phyloP scores from a whole-genome alignment of 2,797 vertebrate species.

The Cirrhinus mrigala region DNA sequence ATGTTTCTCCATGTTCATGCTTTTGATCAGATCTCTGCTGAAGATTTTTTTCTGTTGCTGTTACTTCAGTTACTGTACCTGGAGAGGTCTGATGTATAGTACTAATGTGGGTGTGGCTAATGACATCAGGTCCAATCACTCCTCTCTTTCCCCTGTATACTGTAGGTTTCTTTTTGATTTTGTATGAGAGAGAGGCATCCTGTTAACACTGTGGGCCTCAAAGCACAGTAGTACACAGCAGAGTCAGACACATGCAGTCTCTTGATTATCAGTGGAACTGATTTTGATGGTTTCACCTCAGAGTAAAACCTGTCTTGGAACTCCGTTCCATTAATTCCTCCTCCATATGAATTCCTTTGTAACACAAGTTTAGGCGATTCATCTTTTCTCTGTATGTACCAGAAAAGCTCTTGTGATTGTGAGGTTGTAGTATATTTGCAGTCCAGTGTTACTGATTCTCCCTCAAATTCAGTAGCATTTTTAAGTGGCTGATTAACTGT shows the following conservation, averaged over 20 bases:
- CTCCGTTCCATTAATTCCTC: conserved; percentile 15
- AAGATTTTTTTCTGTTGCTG: background rate
- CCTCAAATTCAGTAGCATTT: conserved; percentile 44
- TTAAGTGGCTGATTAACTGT: conserved; percentile 47
- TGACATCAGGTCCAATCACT: background rate
- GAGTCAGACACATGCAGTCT: too few relatives aligned
- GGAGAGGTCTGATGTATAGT: background rate
- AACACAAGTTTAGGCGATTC: conserved; percentile 13
- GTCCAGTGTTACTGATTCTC: conserved; percentile 38
- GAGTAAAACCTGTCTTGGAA: conserved; percentile 37
- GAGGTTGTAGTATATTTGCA: conserved; percentile 41
- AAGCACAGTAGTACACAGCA: conserved; percentile 38
- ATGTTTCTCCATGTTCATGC: background rate
- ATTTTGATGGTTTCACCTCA: background rate
- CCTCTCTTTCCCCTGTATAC: too few relatives aligned
- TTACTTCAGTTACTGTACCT: too few relatives aligned
- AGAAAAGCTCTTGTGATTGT: conserved; percentile 25
- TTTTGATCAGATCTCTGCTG: background rate
- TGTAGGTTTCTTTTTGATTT: background rate
- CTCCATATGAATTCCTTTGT: conserved; percentile 1
- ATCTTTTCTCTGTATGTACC: conserved; percentile 59
- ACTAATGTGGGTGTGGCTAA: background rate
- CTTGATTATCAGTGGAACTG: too few relatives aligned
- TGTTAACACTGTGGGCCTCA: conserved; percentile 18
- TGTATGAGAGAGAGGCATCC: background rate